Base-by-base conservation (phyloP, 2,888 invertebrate genomes). In the Leistus spinibarbis region DNA sequence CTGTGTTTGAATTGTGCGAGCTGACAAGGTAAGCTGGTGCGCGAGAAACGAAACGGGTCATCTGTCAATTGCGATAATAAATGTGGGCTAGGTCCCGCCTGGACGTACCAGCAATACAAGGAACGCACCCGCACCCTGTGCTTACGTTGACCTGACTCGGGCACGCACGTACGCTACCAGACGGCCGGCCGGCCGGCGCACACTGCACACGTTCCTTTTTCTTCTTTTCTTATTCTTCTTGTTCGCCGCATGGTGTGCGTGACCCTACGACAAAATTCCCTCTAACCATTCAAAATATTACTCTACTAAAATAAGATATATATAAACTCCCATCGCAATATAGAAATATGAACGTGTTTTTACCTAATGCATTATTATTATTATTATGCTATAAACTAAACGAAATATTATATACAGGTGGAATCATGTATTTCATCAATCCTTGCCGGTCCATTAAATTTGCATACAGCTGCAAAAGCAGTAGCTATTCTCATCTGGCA, bases 41-140 rank as follows among this genome's bases (percentile, higher is more conserved):
- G 40, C 40, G 40, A 40, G 40, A 40, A 60, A 62, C 10, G 70
- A 17, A 70, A 22, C 70, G 63, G 54, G 62, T 70, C 70, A 70
- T 70, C 70, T 63, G 70, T 70, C 70, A 70, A 70, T 70, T 70
- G 70, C 40, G 63, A 70, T 70, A 60, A 70, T 70, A 70, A 70
- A 70, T 70, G 70, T 70, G 40, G 4, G 13, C 40, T 5, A 40
- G 40, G 40, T n/a, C n/a, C n/a, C n/a, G n/a, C 40, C 40, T 40
- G 13, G 3, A 40, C 40, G 40, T 13, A 40, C 40, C 7, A 40
- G 40, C 13, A 40, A 40, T 40, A 40, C 40, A 40, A 40, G 10
- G 40, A 40, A 40, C 13, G 13, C 40, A 40, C 40, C 40, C 40
- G 40, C 40, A 40, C 40, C 40, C 40, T 40, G 10, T 40, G 40